phyloP scores from a whole-genome alignment of 2,888 invertebrate species.

The Drosophila macrospina region DNA sequence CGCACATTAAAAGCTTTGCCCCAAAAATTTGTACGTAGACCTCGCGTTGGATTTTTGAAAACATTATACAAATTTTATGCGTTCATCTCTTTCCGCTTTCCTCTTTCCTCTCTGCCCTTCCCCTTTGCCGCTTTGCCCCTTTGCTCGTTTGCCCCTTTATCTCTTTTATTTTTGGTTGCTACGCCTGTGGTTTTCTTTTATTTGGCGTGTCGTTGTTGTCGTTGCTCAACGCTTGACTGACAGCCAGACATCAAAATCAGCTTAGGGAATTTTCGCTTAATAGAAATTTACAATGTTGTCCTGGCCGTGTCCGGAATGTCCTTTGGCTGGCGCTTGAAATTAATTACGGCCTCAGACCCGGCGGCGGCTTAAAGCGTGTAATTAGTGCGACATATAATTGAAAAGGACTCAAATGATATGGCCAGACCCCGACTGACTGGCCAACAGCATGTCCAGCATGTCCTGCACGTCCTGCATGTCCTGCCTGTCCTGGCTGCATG shows the following conservation, averaged over 20 bases:
- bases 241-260: conserved; percentile 76
- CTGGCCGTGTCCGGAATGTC: conserved; percentile 35
- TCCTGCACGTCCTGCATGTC: conserved; percentile 2
- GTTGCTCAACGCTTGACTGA: conserved; percentile 60
- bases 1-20: conserved; percentile 72
- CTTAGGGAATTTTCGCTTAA: conserved; percentile 75
- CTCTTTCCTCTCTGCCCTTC: neutral
- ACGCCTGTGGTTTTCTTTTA: conserved; percentile 58
- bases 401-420: conserved; percentile 75
- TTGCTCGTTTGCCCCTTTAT: conserved; percentile 3
- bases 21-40: conserved; percentile 55
- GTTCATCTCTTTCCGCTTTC: conserved; percentile 9
- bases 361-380: conserved; percentile 73
- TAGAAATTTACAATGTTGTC: conserved; percentile 74
- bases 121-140: too few relatives aligned
- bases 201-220: conserved; percentile 20
- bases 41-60: conserved; percentile 52
- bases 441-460: conserved; percentile 29
- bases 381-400: conserved; percentile 76
- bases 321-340: conserved; percentile 63
- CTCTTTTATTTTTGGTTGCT: conserved; percentile 58
- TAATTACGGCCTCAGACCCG: conserved; percentile 68
- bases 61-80: conserved; percentile 68
- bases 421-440: conserved; percentile 27
- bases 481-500: conserved; percentile 20